Evolutionary conservation across 2,113 vertebrate species (phyloP).

Genomic region (Podiceps cristatus): DNA sequence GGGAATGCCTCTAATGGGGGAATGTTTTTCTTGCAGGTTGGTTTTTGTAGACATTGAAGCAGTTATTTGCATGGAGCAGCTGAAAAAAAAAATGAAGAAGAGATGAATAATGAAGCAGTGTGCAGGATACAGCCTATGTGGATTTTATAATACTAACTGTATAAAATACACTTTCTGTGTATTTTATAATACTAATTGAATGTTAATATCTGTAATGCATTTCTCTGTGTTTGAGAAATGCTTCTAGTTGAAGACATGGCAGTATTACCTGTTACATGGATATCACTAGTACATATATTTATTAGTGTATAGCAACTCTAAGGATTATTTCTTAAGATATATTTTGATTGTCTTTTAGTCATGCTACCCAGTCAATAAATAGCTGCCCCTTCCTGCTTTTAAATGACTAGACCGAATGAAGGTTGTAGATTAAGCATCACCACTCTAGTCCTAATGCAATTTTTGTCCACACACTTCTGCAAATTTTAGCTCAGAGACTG

Average conservation of each 20-base stretch:
- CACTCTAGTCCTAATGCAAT: background rate
- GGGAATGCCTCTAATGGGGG: background rate
- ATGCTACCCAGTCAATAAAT: background rate
- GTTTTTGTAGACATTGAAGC: fast-evolving
- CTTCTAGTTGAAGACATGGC: background rate
- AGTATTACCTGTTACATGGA: background rate
- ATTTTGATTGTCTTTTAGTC: background rate
- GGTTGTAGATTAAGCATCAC: background rate
- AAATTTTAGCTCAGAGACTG: background rate
- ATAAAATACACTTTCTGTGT: background rate
- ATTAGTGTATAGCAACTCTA: background rate
- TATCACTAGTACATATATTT: background rate
- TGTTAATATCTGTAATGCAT: background rate
- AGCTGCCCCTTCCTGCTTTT: background rate
- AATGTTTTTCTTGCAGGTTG: background rate
- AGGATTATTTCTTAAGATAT: background rate
- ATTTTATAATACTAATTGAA: background rate
- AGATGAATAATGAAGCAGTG: background rate
- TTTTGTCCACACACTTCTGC: background rate
- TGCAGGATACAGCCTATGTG: background rate
- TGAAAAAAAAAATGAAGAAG: background rate
- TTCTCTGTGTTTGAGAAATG: background rate
- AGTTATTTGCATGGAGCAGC: background rate
- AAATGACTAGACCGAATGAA: background rate
- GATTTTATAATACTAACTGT: background rate